These are phyloP conservation scores for Muscina levida DNA, from an alignment of 2,888 invertebrate species.

Conservation along the genomic window DNA sequence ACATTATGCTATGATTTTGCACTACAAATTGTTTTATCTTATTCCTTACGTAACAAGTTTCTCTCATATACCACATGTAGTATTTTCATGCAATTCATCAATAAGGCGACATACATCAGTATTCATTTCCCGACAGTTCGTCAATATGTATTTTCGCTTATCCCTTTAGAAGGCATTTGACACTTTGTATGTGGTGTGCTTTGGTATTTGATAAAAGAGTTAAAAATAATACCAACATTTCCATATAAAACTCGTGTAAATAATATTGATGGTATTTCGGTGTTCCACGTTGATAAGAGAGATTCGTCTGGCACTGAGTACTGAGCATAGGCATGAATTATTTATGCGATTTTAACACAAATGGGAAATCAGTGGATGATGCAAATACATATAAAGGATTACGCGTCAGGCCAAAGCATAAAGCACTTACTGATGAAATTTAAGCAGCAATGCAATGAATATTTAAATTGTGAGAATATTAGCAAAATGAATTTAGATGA, in stretches of 20 bases:
- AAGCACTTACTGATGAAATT: neutral
- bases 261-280: conserved; percentile 13
- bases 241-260: conserved; percentile 4
- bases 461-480: too few species aligned
- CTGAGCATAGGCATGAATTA: conserved; percentile 41
- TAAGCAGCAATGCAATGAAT: neutral
- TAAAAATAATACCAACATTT: neutral
- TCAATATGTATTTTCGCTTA: neutral
- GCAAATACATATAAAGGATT: conserved; percentile 25
- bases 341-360: conserved; percentile 41
- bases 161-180: neutral
- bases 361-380: conserved; percentile 30
- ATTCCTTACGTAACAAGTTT: too few species aligned
- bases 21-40: too few species aligned
- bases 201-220: neutral
- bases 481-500: too few species aligned
- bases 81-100: neutral
- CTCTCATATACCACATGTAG: neutral
- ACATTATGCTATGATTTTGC: too few species aligned
- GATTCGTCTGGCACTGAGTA: too few species aligned
- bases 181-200: neutral
- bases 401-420: neutral
- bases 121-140: too few species aligned
- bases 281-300: neutral
- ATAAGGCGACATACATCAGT: too few species aligned